Percentiles rank a stretch among this genome's conserved stretches.
These are phyloP conservation scores for Pogonus chalceus DNA, from an alignment of 1,140 invertebrate genomes.

Conservation along the genomic window DNA sequence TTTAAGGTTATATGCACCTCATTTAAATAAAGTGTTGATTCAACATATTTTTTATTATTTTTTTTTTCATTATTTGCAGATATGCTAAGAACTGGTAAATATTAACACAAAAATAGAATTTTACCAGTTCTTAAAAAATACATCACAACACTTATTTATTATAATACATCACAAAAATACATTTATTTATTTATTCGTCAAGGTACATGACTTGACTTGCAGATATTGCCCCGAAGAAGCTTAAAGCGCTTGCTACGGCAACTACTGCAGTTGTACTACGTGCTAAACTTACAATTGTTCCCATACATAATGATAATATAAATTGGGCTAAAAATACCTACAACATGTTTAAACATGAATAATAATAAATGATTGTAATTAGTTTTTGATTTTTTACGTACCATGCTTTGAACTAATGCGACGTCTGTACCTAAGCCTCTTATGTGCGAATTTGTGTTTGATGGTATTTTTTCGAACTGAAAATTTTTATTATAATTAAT, in stretches of 20 bases:
- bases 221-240: conserved; percentile 70
- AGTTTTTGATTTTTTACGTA: neutral
- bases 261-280: conserved; percentile 84
- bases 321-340: conserved; percentile 83
- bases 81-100: no score
- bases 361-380: neutral
- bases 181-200: no score
- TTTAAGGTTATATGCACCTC: no score
- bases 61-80: no score
- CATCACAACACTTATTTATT: no score
- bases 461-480: conserved; percentile 53
- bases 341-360: neutral
- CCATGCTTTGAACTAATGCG: conserved; percentile 88
- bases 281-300: conserved; percentile 66
- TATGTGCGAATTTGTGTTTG: conserved; percentile 38
- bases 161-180: no score
- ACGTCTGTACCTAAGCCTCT: conserved; percentile 89
- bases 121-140: no score
- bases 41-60: no score
- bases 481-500: conserved; percentile 15
- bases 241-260: conserved; percentile 66
- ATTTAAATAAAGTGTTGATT: no score
- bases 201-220: conserved; percentile 84
- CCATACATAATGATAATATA: conserved; percentile 75
- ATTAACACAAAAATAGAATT: no score